Evolutionary conservation across 2,797 vertebrate species (phyloP).

Genomic region (Rhinoraja longicauda): DNA sequence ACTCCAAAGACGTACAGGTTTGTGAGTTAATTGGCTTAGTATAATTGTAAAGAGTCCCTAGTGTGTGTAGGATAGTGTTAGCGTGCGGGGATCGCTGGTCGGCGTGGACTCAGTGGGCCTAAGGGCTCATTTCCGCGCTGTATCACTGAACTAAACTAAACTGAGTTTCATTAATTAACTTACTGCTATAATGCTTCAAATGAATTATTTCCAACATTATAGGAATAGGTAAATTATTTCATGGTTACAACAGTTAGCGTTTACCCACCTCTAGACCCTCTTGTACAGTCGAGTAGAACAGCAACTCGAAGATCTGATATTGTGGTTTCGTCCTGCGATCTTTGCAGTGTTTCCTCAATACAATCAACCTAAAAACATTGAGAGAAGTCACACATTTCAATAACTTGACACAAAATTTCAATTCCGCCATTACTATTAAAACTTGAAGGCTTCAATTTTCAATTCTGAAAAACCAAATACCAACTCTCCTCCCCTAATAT

Average conservation of each 20-base stretch:
- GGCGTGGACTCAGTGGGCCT: no score
- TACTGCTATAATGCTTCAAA: background rate
- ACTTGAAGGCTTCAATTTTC: background rate
- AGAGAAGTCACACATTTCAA: background rate
- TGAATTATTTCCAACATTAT: background rate
- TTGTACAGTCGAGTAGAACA: conserved; percentile 82
- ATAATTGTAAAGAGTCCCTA: no score
- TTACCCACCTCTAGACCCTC: conserved; percentile 82
- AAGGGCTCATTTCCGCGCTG: no score
- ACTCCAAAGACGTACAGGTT: no score
- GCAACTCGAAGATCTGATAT: conserved; percentile 72
- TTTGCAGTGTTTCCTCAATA: conserved; percentile 74
- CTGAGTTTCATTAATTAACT: background rate
- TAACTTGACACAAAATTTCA: background rate
- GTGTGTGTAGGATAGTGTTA: no score
- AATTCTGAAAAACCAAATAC: background rate
- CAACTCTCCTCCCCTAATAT: background rate
- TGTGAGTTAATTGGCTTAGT: no score
- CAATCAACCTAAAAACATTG: conserved; percentile 73
- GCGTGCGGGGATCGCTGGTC: no score
- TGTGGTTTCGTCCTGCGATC: conserved; percentile 56
- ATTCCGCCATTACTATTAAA: background rate
- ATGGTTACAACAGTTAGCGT: background rate
- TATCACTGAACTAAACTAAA: no score
- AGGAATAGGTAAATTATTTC: background rate